Percentiles rank a stretch among this genome's conserved stretches.
Evolutionary conservation across 2,113 vertebrate species (phyloP).

Genomic region (Leptocoma aspasia): DNA sequence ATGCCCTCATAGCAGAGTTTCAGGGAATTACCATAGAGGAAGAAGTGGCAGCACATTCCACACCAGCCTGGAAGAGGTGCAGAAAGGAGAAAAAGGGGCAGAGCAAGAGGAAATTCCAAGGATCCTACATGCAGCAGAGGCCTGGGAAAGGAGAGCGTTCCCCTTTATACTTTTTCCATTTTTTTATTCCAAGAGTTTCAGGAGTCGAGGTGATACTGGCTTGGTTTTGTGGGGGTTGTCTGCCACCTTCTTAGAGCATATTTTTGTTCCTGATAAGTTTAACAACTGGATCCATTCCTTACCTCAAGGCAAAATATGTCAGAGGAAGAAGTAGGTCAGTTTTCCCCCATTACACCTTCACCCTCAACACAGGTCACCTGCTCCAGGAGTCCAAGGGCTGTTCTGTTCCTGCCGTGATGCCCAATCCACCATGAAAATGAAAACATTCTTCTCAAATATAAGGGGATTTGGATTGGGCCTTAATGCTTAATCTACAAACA

Average conservation of each 20-base stretch:
- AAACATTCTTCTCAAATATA: constrained; percentile 2
- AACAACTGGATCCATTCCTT: neutral
- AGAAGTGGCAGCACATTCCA: neutral
- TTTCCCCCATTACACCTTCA: neutral
- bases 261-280: neutral
- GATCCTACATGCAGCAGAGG: neutral
- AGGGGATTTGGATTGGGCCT: constrained; percentile 28
- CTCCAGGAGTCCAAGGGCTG: neutral
- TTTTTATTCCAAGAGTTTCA: neutral
- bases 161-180: neutral
- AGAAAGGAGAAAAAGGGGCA: neutral
- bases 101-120: neutral
- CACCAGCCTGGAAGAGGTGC: neutral
- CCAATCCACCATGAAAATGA: neutral
- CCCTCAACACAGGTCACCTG: neutral
- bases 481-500: constrained; percentile 24
- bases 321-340: neutral
- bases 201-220: neutral
- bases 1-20: neutral
- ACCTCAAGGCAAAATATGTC: neutral
- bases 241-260: neutral
- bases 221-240: neutral
- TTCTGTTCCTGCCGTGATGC: neutral
- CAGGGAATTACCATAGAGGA: neutral
- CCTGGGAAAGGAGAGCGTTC: neutral